Evolutionary conservation across 2,797 vertebrate genomes (phyloP), one percentile per base, ranked within the genome.

Genomic region (Meriones psammophilus): DNA sequence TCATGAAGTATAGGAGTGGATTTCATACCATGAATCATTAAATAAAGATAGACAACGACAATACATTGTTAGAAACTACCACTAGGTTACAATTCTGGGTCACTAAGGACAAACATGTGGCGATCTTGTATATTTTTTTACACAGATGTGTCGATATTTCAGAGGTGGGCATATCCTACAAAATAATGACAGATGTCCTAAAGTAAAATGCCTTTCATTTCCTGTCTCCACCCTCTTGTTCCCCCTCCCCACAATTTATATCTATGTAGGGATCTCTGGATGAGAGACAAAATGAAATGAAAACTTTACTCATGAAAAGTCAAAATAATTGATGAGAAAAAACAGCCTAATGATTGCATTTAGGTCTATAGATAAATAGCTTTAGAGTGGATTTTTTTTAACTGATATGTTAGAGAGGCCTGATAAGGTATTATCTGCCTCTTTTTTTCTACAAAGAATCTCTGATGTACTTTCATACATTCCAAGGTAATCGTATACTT

Each of bases 171-270:
- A 10, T 20, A 84, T 96, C 83, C 54, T 93, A 88, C 39, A 91
- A 94, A 81, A 68, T 73, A 78, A 79, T 83, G 62, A 85, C 77
- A 85, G 46, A 89, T 79, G 24, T 90, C 50, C 68, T 84, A 80
- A 95, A 66, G 73, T 90, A 85, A 92, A 95, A 84, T 89, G 76
- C 56, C 74, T 96, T n/a, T 92, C 76, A 89, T 93, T 89, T 97
- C 95, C 89, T 76, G 28, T 86, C 54, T 22, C 22, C 42, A 4
- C 9, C 1, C 7, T 1, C 2, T 3, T 8, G 8, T 28, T 13
- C 80, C 8, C 28, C 26, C 42, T 78, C 66, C 30, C 39, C 22
- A 83, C 71, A 86, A 64, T 83, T 92, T 91, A 96, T 62, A 95
- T 97, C n/a, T 80, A 96, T 84, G 71, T 73, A 92, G 87, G 88